A percentile compares a stretch with the other conserved stretches of the same genome.
phyloP scores from a whole-genome alignment of 2,113 vertebrate species.

The Ibidorhyncha struthersii region DNA sequence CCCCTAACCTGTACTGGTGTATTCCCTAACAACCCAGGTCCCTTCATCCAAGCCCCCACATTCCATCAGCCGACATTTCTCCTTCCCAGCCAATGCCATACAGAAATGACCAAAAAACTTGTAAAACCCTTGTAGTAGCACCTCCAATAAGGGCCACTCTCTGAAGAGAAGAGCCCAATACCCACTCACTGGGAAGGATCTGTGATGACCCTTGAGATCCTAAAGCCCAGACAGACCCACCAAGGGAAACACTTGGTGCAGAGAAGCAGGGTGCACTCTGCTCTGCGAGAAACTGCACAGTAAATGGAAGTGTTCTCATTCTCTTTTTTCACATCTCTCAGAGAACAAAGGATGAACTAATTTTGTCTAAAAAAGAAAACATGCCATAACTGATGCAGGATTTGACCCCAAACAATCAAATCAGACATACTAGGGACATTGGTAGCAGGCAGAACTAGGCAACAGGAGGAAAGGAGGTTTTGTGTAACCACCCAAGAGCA shows the following conservation, averaged over 20 bases:
- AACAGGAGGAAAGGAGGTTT: not conserved
- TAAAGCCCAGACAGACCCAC: not conserved
- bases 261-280: not conserved
- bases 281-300: not conserved
- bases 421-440: not conserved
- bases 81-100: not conserved
- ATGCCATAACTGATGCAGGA: not conserved
- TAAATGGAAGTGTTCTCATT: not conserved
- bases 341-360: constrained; percentile 3
- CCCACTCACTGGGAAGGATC: not conserved
- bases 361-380: not conserved
- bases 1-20: not conserved
- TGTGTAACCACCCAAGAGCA: not conserved
- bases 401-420: constrained; percentile 23
- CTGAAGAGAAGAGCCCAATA: not conserved
- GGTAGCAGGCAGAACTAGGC: not conserved
- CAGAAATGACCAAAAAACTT: not conserved
- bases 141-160: not conserved
- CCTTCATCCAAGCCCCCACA: not conserved
- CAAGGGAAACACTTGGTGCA: not conserved
- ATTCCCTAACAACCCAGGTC: not conserved
- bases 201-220: not conserved
- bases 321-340: not conserved
- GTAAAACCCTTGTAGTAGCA: not conserved
- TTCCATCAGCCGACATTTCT: not conserved